These are phyloP conservation scores for Anguilla obscura DNA, from an alignment of 2,797 vertebrate genomes.

Conservation along the genomic window DNA sequence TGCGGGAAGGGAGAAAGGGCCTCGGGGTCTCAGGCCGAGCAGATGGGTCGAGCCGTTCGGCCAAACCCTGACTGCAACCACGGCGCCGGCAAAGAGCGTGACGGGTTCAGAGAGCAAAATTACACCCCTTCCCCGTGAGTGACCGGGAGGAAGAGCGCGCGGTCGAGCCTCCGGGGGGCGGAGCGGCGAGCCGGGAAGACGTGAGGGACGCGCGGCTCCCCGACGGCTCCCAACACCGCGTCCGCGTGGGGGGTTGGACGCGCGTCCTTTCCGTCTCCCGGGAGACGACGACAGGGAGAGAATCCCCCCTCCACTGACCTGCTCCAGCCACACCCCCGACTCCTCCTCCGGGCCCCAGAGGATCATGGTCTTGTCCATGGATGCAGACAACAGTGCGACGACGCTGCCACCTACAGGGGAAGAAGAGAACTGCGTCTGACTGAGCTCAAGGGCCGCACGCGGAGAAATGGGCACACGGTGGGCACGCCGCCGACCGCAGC, in stretches of 20 bases:
- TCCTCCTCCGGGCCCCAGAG: constrained; percentile 93
- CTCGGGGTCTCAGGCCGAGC: constrained; percentile 37
- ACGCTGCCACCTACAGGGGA: constrained; percentile 77
- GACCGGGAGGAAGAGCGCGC: too few relatives aligned
- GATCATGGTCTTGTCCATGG: constrained; percentile 98
- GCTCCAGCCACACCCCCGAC: constrained; percentile 93
- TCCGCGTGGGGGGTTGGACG: background rate
- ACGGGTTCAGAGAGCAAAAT: background rate
- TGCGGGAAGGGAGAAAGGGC: background rate
- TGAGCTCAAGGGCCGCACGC: background rate
- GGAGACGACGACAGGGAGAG: background rate
- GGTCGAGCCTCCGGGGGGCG: constrained; percentile 25
- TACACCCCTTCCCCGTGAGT: background rate
- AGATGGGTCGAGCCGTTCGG: constrained; percentile 54
- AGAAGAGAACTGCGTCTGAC: constrained; percentile 25
- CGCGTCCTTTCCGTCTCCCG: background rate
- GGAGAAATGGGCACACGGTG: background rate
- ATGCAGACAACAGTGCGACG: constrained; percentile 86
- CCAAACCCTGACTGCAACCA: background rate
- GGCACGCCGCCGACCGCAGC: background rate
- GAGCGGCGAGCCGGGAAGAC: constrained; percentile 43
- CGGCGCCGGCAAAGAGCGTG: background rate
- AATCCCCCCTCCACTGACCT: constrained; percentile 72
- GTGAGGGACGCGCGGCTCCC: constrained; percentile 18
- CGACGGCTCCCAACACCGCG: background rate